A percentile compares a stretch with the other conserved stretches of the same genome.
These are phyloP conservation scores for Conops quadrifasciatus DNA, from an alignment of 2,888 invertebrate species.

Conservation along the genomic window DNA sequence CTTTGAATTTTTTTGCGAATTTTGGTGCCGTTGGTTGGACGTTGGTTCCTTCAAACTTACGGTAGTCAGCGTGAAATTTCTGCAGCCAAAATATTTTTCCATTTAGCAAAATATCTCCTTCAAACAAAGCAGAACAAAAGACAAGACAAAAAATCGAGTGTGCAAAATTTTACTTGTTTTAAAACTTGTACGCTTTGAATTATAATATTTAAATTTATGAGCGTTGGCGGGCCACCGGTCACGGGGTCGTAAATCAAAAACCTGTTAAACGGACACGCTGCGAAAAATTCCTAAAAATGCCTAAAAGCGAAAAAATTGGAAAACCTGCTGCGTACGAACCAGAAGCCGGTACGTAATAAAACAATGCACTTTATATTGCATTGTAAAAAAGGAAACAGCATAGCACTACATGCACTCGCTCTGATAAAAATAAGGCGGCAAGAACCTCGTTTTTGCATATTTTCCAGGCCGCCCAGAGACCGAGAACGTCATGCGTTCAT, in stretches of 20 bases:
- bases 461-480: background rate
- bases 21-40: no score
- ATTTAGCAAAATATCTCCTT: background rate
- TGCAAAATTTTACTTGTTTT: conserved; percentile 5
- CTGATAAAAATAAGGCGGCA: background rate
- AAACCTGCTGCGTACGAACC: background rate
- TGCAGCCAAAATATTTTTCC: conserved; percentile 46
- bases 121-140: conserved; percentile 5
- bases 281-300: background rate
- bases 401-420: no score
- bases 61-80: conserved; percentile 44
- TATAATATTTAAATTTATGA: conserved; percentile 13
- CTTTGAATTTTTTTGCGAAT: no score
- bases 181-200: background rate
- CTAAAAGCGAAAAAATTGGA: background rate
- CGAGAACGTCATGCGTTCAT: conserved; percentile 1
- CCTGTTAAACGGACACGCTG: background rate
- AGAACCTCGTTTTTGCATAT: conserved; percentile 34
- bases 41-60: background rate
- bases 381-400: no score
- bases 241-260: background rate
- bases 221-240: background rate
- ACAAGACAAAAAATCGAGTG: conserved; percentile 4
- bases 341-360: no score
- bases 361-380: no score